Conservation (phyloP, 2,797 vertebrate genomes). For the Chaenodraco wilsoni region DNA sequence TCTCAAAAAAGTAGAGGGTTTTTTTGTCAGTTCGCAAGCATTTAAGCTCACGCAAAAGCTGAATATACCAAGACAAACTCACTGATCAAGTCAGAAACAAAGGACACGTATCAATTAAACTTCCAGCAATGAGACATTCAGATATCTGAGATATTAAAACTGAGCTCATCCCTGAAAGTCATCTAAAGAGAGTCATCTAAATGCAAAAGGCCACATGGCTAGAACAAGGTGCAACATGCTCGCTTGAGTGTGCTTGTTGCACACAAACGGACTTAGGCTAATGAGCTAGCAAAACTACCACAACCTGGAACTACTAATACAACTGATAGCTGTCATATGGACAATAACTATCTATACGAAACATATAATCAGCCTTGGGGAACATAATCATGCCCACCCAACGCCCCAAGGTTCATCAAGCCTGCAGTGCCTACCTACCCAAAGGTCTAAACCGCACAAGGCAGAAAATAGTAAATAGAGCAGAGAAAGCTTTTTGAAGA, state of each 20-base stretch:
- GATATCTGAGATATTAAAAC: not conserved
- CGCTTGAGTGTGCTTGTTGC: conserved; percentile 10
- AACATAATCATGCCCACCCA: conserved; percentile 72
- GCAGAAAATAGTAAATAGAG: conserved; percentile 80
- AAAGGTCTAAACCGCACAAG: conserved; percentile 70
- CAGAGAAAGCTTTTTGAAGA: conserved; percentile 82
- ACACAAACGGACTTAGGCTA: not conserved
- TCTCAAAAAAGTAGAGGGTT: not conserved
- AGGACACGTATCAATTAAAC: not conserved
- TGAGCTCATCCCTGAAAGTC: not conserved
- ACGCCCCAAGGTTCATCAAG: conserved; percentile 61
- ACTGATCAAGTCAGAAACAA: not conserved
- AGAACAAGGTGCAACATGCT: not conserved
- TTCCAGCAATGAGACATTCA: not conserved
- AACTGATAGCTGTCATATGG: conserved; percentile 59
- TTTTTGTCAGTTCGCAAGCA: not conserved
- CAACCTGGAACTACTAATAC: conserved; percentile 49
- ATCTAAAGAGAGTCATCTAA: not conserved
- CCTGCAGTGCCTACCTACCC: conserved; percentile 57
- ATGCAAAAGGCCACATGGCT: too few species aligned
- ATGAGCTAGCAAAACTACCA: conserved; percentile 23
- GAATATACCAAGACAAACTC: not conserved
- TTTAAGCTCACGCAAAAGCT: not conserved
- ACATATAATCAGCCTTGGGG: conserved; percentile 60
- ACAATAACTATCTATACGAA: conserved; percentile 52